Base-by-base conservation (phyloP, 2,888 invertebrate species). In the Xestobium rufovillosum region DNA sequence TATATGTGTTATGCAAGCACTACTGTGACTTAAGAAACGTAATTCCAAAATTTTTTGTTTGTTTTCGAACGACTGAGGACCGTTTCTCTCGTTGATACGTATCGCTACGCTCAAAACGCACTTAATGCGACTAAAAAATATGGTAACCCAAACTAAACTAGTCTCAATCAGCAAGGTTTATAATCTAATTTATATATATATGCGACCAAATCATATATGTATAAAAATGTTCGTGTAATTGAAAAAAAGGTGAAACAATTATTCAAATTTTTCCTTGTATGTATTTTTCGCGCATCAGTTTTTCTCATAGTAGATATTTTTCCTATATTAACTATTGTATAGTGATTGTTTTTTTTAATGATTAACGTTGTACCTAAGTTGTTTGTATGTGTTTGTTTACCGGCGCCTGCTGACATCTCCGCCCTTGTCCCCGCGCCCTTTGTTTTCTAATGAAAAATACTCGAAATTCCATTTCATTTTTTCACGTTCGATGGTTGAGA, bases 351-450 rank as follows among this genome's bases (percentile, higher is more conserved):
- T 51, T 57, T 53, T 51, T 56, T 53, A 50, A 52, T 58, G 43
- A 58, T 61, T 58, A 60, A 52, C 44, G 44, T 53, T 47, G 57
- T 59, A 60, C 61, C 57, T 60, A 56, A 56, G 59, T 60, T 59
- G 50, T 56, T 57, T 59, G 56, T 59, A 57, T 60, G 59, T 60
- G 56, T 58, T 55, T 51, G 52, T 54, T 57, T 54, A 50, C 49
- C 57, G n/a, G n/a, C 45, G n/a, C 23, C 6, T 19, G 23, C n/a
- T 19, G n/a, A n/a, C n/a, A n/a, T n/a, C n/a, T n/a, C n/a, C n/a
- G n/a, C n/a, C n/a, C n/a, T n/a, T n/a, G n/a, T n/a, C n/a, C n/a
- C n/a, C n/a, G n/a, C n/a, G n/a, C n/a, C n/a, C n/a, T n/a, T n/a
- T n/a, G n/a, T n/a, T n/a, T n/a, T n/a, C n/a, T n/a, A n/a, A n/a